Conservation (phyloP, 2,888 invertebrate genomes). For the Eristalis intricaria region DNA sequence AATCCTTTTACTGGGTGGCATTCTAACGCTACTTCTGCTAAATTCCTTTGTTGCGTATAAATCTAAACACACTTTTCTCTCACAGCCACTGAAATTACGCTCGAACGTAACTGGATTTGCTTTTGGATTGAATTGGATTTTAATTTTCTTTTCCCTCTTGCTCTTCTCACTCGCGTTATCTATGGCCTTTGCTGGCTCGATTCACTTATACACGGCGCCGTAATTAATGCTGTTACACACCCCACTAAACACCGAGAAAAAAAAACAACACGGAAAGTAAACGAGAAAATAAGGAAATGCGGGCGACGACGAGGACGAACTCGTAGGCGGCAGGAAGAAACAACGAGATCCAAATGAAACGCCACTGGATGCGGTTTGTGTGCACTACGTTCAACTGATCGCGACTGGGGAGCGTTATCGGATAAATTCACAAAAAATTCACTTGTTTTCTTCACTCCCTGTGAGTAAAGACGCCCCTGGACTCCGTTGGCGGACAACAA, state of each 20-base stretch:
- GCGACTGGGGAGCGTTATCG: conserved; percentile 22
- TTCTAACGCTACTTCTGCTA: conserved; percentile 41
- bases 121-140: neutral
- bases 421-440: conserved; percentile 43
- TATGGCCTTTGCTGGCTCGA: conserved; percentile 53
- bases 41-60: conserved; percentile 39
- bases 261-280: conserved; percentile 17
- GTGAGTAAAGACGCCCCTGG: conserved; percentile 36
- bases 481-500: conserved; percentile 40
- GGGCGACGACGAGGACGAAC: conserved; percentile 19
- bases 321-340: conserved; percentile 1
- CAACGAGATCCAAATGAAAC: conserved; percentile 17
- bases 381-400: conserved; percentile 36
- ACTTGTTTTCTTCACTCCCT: conserved; percentile 55
- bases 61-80: neutral
- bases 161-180: conserved; percentile 54
- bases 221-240: conserved; percentile 69
- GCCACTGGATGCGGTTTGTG: conserved; percentile 50
- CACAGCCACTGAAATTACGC: conserved; percentile 4
- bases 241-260: conserved; percentile 37
- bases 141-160: neutral
- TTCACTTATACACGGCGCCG: conserved; percentile 64
- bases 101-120: conserved; percentile 34
- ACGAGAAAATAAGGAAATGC: conserved; percentile 28
- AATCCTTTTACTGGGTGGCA: conserved; percentile 67